Percentiles rank a stretch among this genome's conserved stretches.
phyloP scores from a whole-genome alignment of 1,140 invertebrate genomes.

The Eumeta japonica region DNA sequence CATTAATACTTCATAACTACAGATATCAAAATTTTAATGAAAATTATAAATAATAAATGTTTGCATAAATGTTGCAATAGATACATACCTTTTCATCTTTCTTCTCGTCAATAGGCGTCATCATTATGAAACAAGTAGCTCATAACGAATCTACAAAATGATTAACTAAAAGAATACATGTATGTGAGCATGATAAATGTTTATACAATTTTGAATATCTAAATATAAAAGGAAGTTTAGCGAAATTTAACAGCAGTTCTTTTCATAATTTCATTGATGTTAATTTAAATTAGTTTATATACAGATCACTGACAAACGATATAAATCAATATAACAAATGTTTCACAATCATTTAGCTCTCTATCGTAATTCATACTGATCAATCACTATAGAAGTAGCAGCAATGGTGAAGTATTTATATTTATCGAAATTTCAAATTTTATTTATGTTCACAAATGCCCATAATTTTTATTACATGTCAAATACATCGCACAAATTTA shows the following conservation, averaged over 20 bases:
- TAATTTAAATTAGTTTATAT: slow-evolving; percentile 48
- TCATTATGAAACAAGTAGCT: slow-evolving; percentile 42
- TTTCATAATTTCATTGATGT: slow-evolving; percentile 35
- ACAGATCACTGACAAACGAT: slow-evolving; percentile 47
- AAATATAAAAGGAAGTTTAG: slow-evolving; percentile 10
- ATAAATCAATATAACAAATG: slow-evolving; percentile 57
- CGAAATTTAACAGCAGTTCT: slow-evolving; percentile 14
- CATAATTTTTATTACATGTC: too few relatives aligned
- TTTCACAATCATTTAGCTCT: too few relatives aligned
- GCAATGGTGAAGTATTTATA: too few relatives aligned
- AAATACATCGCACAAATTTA: too few relatives aligned
- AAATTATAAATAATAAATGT: not conserved
- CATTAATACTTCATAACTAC: not conserved
- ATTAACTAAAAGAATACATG: slow-evolving; percentile 2
- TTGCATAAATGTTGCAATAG: slow-evolving; percentile 1
- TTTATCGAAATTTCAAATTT: too few relatives aligned
- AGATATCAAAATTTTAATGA: slow-evolving; percentile 3
- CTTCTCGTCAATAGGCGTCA: slow-evolving; percentile 52
- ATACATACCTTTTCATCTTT: slow-evolving; percentile 48
- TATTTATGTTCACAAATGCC: too few relatives aligned
- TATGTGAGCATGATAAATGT: too few relatives aligned
- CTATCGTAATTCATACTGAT: too few relatives aligned
- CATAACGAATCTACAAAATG: slow-evolving; percentile 33
- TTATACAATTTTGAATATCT: slow-evolving; percentile 6
- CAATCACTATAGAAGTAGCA: too few relatives aligned